These are phyloP conservation scores for Pheosia tremula DNA, from an alignment of 2,888 invertebrate genomes.

Conservation along the genomic window DNA sequence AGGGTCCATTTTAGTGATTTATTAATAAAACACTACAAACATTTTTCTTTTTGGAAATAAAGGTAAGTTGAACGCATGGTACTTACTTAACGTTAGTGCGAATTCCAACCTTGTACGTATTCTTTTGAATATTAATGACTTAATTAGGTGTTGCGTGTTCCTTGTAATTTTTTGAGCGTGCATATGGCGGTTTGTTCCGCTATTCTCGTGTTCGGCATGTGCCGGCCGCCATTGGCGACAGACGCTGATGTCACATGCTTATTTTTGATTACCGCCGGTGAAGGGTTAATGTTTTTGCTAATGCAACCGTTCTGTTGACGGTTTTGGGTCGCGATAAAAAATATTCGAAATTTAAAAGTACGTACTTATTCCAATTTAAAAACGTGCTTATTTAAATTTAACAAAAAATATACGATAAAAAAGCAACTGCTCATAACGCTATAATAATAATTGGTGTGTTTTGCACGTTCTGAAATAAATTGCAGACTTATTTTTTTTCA, in stretches of 20 bases:
- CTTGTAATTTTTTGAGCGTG: conserved; percentile 60
- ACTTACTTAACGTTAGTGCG: not conserved
- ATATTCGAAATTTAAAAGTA: not conserved
- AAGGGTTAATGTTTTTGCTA: conserved; percentile 68
- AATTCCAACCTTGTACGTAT: not conserved
- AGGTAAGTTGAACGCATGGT: too few species aligned
- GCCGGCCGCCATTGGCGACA: conserved; percentile 70
- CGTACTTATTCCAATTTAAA: not conserved
- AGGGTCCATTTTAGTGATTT: too few species aligned
- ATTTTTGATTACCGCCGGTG: conserved; percentile 62
- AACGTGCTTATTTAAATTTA: too few species aligned
- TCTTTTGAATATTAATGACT: not conserved
- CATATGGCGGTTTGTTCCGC: conserved; percentile 76
- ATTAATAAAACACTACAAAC: too few species aligned
- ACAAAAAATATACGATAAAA: too few species aligned
- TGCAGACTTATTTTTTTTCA: too few species aligned
- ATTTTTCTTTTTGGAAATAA: too few species aligned
- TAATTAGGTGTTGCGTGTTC: conserved; percentile 22
- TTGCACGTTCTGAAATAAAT: too few species aligned
- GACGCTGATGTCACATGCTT: conserved; percentile 77
- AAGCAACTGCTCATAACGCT: too few species aligned
- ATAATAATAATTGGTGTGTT: too few species aligned
- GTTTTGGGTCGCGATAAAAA: not conserved
- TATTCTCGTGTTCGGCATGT: conserved; percentile 79
- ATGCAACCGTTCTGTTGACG: conserved; percentile 23